These are phyloP conservation scores for Adelges cooleyi DNA, from an alignment of 1,140 invertebrate species.

Conservation along the genomic window DNA sequence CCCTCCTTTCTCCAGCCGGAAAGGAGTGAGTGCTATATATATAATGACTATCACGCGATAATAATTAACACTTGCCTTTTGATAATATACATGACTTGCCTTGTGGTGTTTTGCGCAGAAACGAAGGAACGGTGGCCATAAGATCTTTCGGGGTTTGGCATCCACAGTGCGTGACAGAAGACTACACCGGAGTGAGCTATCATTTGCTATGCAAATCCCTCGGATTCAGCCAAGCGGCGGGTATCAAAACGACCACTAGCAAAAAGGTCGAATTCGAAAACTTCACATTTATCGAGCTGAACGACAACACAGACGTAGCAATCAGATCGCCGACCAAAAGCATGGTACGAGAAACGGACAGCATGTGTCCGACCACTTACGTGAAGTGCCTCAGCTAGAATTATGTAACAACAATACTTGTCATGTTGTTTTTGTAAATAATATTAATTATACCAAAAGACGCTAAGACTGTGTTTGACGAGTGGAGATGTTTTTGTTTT, in stretches of 20 bases:
- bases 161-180: conserved; percentile 42
- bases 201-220: conserved; percentile 1
- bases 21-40: not conserved
- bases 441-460: too few relatives aligned
- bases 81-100: too few relatives aligned
- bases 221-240: not conserved
- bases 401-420: too few relatives aligned
- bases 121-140: conserved; percentile 44
- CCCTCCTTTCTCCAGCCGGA: conserved; percentile 30
- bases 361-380: not conserved
- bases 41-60: too few relatives aligned
- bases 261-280: not conserved
- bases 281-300: not conserved
- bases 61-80: too few relatives aligned
- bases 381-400: not conserved
- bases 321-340: not conserved
- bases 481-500: too few relatives aligned
- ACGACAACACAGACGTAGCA: not conserved
- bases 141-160: conserved; percentile 48
- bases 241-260: not conserved
- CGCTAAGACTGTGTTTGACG: too few relatives aligned
- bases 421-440: too few relatives aligned
- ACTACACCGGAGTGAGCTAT: conserved; percentile 6
- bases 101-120: conserved; percentile 39
- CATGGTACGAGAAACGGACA: not conserved